Base-by-base conservation (phyloP, 2,888 invertebrate genomes). In the Microchrysa polita region DNA sequence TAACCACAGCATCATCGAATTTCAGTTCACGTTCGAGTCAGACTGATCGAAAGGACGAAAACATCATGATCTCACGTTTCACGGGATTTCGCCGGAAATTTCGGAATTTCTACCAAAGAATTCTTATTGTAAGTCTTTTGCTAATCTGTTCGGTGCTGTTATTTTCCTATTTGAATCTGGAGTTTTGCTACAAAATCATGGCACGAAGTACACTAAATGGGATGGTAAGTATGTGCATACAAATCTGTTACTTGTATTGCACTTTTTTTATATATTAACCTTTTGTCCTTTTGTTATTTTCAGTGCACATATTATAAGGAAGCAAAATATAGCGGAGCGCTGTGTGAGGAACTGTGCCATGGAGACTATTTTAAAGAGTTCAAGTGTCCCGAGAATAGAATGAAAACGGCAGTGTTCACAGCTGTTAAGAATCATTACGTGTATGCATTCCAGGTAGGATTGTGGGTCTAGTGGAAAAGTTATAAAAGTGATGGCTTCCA, bases 391-490 rank as follows among this genome's bases (percentile, higher is more conserved):
- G 75, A 79, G 59, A 82, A 80, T 61, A 81, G 82, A 18, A 81
- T 83, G 80, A 82, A 81, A 72, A 82, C 83, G 1, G 80, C 81
- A n/a, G 78, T 82, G 74, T 83, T 84, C 77, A 81, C 83, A 44
- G 83, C 83, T 12, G 81, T 83, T 53, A 83, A 83, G 77, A 83
- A 84, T 76, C 80, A 82, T 7, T 82, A 84, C 72, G 77, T 81
- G 71, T 82, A 83, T 76, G 81, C 82, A 23, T 81, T 84, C 22
- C 83, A 83, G 81, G 83, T 83, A 78, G 78, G 44, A 59, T 55
- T 34, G 27, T 34, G 4, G 7, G 7, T 34, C 27, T 34, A n/a
- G n/a, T n/a, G n/a, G n/a, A n/a, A n/a, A n/a, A n/a, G n/a, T n/a
- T n/a, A n/a, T n/a, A n/a, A n/a, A n/a, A n/a, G n/a, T n/a, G n/a